Percentiles rank a stretch among this genome's conserved stretches.
Evolutionary conservation across 1,140 invertebrate genomes (phyloP).

Genomic region (Drosophila subpulchrella): DNA sequence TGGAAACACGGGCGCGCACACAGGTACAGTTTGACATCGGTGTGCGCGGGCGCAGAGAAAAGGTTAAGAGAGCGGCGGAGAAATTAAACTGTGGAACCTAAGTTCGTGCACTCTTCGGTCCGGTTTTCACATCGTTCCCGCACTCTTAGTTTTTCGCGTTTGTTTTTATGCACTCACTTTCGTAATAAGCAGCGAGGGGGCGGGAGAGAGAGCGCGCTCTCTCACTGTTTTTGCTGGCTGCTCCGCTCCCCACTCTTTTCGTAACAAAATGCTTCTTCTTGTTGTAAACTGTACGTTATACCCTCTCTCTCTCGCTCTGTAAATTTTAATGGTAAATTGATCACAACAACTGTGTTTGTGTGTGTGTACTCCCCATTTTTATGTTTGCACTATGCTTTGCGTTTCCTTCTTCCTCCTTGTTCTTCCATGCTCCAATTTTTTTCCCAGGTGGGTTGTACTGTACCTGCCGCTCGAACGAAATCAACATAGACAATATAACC

Average conservation of each 20-base stretch:
- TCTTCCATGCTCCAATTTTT: conserved; percentile 22
- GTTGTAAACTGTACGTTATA: conserved; percentile 45
- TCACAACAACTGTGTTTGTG: conserved; percentile 32
- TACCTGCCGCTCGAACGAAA: conserved; percentile 5
- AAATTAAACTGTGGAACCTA: conserved; percentile 66
- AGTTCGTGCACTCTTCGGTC: conserved; percentile 54
- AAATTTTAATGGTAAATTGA: conserved; percentile 49
- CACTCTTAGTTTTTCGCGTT: conserved; percentile 56
- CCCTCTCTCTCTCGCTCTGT: conserved; percentile 32
- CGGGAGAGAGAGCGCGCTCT: conserved; percentile 4
- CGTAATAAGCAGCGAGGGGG: conserved; percentile 52
- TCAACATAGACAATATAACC: too few relatives aligned
- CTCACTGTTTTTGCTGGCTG: conserved; percentile 71
- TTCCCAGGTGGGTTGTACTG: conserved; percentile 24
- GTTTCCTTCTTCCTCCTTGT: conserved; percentile 22
- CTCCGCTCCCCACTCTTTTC: conserved; percentile 77
- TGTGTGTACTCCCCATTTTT: conserved; percentile 39
- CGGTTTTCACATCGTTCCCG: conserved; percentile 35
- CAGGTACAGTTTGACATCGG: conserved; percentile 73
- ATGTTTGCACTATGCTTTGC: conserved; percentile 45
- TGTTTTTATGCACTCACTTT: conserved; percentile 72
- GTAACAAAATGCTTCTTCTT: conserved; percentile 81
- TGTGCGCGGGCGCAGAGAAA: conserved; percentile 54
- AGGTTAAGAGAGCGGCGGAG: conserved; percentile 25
- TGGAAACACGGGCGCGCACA: conserved; percentile 28